phyloP scores from a whole-genome alignment of 2,888 invertebrate genomes.

The Melipona beecheii region DNA sequence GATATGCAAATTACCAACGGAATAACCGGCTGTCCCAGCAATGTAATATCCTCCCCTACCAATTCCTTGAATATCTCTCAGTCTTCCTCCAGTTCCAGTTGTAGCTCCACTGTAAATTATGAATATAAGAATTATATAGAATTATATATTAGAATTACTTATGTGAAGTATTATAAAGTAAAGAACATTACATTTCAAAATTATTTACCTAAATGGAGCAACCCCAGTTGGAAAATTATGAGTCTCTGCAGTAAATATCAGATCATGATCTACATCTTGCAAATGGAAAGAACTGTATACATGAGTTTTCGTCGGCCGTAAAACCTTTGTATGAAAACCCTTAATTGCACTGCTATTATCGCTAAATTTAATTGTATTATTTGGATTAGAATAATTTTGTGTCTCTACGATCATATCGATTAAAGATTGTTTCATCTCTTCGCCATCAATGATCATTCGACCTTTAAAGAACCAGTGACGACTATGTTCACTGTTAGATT shows the following conservation, averaged over 20 bases:
- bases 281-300: conserved; percentile 86
- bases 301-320: conserved; percentile 89
- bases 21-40: conserved; percentile 98
- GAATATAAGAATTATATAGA: neutral
- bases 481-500: conserved; percentile 99
- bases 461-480: conserved; percentile 99
- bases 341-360: conserved; percentile 98
- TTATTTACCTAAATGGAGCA: conserved; percentile 91
- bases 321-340: conserved; percentile 90
- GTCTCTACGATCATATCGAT: conserved; percentile 97
- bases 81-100: conserved; percentile 98
- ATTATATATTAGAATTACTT: neutral
- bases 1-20: conserved; percentile 96
- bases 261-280: conserved; percentile 89
- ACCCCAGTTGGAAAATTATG: conserved; percentile 99
- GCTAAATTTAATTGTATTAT: conserved; percentile 98
- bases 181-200: neutral
- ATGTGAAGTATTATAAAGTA: neutral
- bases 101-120: conserved; percentile 92
- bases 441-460: conserved; percentile 92
- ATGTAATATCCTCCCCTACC: conserved; percentile 97
- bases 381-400: conserved; percentile 92
- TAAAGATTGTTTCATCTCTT: conserved; percentile 91
- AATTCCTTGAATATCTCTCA: conserved; percentile 97
- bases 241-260: conserved; percentile 99